A percentile compares a stretch with the other conserved stretches of the same genome.
phyloP scores from a whole-genome alignment of 2,797 vertebrate species.

The Microhierax caerulescens region DNA sequence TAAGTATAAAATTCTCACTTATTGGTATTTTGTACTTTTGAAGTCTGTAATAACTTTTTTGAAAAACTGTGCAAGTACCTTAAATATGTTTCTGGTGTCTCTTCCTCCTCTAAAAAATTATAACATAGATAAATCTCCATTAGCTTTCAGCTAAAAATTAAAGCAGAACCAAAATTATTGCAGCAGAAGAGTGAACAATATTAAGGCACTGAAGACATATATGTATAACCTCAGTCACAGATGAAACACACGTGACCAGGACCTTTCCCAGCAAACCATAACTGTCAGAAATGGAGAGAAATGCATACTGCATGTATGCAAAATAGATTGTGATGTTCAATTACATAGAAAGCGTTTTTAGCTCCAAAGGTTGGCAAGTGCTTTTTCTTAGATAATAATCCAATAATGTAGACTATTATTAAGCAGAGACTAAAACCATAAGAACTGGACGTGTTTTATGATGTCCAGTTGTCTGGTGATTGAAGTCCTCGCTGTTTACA shows the following conservation, averaged over 20 bases:
- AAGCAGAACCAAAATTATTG: neutral
- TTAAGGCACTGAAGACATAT: neutral
- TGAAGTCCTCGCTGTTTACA: neutral
- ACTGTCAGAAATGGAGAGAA: neutral
- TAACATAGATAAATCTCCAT: neutral
- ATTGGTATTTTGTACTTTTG: neutral
- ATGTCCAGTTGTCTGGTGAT: neutral
- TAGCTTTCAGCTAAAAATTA: neutral
- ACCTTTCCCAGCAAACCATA: neutral
- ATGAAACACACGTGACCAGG: neutral
- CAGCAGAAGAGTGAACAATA: neutral
- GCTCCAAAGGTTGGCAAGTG: neutral
- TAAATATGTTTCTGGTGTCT: neutral
- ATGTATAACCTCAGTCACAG: neutral
- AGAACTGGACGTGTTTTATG: neutral
- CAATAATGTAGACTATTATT: neutral
- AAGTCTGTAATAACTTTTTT: neutral
- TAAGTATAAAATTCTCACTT: rapidly evolving
- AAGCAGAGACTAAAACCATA: neutral
- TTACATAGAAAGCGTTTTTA: neutral
- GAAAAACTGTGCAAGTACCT: neutral
- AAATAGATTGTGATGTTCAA: neutral
- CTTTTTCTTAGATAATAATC: neutral
- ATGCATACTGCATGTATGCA: rapidly evolving
- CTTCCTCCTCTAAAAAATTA: neutral